Evolutionary conservation across 2,113 vertebrate genomes (phyloP).

Genomic region (Stegastes partitus): DNA sequence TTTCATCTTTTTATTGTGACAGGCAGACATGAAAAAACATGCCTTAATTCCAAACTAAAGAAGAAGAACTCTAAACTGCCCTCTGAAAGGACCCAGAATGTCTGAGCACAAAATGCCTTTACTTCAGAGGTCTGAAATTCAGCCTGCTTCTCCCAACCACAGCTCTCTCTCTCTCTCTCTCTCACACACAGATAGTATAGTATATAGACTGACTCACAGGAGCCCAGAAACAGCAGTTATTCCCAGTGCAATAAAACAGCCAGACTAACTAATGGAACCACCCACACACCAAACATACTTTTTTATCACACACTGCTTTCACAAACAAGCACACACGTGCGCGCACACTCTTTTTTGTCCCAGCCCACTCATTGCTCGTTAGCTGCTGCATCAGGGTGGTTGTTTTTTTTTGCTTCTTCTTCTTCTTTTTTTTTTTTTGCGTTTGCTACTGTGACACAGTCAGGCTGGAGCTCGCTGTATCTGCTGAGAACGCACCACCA

Average conservation of each 20-base stretch:
- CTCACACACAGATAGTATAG: conserved; percentile 36
- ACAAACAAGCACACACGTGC: conserved; percentile 54
- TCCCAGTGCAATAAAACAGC: conserved; percentile 77
- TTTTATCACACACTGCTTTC: conserved; percentile 66
- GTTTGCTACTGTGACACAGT: conserved; percentile 56
- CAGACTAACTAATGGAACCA: conserved; percentile 77
- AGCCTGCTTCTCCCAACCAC: not conserved
- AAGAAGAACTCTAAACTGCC: not conserved
- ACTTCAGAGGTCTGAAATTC: conserved; percentile 31
- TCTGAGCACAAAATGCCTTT: conserved; percentile 14
- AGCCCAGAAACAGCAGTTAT: conserved; percentile 63
- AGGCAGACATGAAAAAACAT: not conserved
- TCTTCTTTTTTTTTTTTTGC: too few relatives aligned
- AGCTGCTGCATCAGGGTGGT: conserved; percentile 64
- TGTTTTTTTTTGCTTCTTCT: too few relatives aligned
- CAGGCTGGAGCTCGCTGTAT: conserved; percentile 44
- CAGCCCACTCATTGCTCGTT: conserved; percentile 73
- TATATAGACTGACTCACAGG: conserved; percentile 62
- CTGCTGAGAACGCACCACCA: conserved; percentile 58
- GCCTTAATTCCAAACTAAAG: conserved; percentile 11
- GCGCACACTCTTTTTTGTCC: conserved; percentile 41
- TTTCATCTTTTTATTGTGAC: conserved; percentile 9
- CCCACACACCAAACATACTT: conserved; percentile 75
- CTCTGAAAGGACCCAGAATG: conserved; percentile 6
- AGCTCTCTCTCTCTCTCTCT: too few relatives aligned